Evolutionary conservation across 2,888 invertebrate genomes (phyloP).

Genomic region (Odontocerum albicorne): DNA sequence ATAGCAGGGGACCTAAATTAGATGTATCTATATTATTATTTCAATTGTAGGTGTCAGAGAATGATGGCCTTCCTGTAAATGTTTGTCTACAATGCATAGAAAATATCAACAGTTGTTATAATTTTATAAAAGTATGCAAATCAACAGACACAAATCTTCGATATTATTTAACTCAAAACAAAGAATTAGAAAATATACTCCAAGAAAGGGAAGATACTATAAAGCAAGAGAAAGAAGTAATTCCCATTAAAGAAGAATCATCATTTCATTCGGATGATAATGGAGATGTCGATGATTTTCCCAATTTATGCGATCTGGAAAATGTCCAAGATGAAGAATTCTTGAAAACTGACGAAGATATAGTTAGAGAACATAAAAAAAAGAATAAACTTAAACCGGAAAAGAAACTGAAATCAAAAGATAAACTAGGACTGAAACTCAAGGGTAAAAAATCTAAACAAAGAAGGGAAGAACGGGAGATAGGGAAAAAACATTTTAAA

Average conservation of each 20-base stretch:
- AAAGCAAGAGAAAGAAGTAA: not conserved
- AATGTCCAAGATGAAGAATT: not conserved
- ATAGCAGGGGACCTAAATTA: too few relatives aligned
- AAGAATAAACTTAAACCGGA: conserved; percentile 10
- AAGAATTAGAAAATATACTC: conserved; percentile 1
- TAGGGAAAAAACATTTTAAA: not conserved
- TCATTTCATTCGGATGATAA: conserved; percentile 3
- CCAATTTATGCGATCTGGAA: not conserved
- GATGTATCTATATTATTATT: too few relatives aligned
- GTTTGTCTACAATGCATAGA: conserved; percentile 55
- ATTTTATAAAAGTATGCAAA: conserved; percentile 46
- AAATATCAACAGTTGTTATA: conserved; percentile 54
- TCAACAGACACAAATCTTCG: conserved; percentile 17
- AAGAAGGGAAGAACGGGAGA: not conserved
- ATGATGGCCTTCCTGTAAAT: conserved; percentile 53
- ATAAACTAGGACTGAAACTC: not conserved
- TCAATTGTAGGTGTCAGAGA: conserved; percentile 40
- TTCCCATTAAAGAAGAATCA: conserved; percentile 14
- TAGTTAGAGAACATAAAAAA: conserved; percentile 3
- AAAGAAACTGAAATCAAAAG: conserved; percentile 5
- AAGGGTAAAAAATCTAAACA: conserved; percentile 11
- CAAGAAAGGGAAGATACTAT: conserved; percentile 2
- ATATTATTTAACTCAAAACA: conserved; percentile 12
- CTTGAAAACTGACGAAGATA: not conserved
- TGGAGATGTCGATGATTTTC: not conserved